Percentiles rank a stretch among this genome's conserved stretches.
phyloP scores from a whole-genome alignment of 2,888 invertebrate genomes.

The Caenorhabditis sp. region DNA sequence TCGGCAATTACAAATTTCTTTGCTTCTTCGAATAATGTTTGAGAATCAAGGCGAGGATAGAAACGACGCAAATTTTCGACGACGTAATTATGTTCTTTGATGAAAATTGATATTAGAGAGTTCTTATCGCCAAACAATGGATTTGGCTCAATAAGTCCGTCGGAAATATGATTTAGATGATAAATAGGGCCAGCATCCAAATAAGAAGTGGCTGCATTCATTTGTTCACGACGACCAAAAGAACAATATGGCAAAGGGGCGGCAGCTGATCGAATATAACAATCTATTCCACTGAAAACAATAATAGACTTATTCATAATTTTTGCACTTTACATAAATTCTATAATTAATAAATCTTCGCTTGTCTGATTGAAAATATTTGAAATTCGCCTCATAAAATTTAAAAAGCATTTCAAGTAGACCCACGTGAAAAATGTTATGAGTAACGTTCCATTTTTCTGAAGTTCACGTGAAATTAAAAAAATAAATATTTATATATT shows the following conservation, averaged over 20 bases:
- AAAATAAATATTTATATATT: not conserved
- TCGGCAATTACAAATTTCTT: slow-evolving; percentile 73
- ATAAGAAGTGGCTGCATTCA: slow-evolving; percentile 42
- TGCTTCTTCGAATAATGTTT: slow-evolving; percentile 70
- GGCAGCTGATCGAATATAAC: slow-evolving; percentile 33
- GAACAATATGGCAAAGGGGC: slow-evolving; percentile 17
- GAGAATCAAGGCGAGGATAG: slow-evolving; percentile 8
- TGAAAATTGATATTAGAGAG: slow-evolving; percentile 5
- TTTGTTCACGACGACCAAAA: slow-evolving; percentile 27
- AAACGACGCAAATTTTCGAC: slow-evolving; percentile 12
- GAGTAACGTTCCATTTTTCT: too few species aligned
- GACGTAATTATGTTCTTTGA: slow-evolving; percentile 31
- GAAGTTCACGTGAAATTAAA: too few species aligned
- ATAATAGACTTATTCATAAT: too few species aligned
- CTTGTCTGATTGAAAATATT: too few species aligned
- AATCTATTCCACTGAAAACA: slow-evolving; percentile 23
- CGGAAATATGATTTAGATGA: slow-evolving; percentile 16
- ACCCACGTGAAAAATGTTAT: too few species aligned
- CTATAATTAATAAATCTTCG: too few species aligned
- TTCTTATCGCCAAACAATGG: not conserved
- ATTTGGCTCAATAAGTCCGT: slow-evolving; percentile 4
- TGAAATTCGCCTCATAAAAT: too few species aligned
- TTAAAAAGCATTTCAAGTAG: too few species aligned
- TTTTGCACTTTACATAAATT: too few species aligned
- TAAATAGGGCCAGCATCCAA: slow-evolving; percentile 44